Base-by-base conservation (phyloP, 2,888 invertebrate genomes). In the Blastobasis adustella region DNA sequence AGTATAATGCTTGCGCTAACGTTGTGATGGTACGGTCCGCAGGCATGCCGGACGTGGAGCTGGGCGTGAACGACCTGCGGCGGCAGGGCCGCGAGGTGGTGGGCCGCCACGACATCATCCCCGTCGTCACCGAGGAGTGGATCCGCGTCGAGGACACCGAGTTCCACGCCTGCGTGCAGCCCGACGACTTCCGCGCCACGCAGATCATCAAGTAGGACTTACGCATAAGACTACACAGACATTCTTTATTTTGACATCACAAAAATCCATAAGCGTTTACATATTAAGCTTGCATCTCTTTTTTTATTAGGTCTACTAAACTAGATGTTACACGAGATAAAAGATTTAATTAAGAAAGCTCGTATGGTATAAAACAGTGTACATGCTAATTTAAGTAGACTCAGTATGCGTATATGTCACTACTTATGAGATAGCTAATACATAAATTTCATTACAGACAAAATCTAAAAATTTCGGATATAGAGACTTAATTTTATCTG, bases 81-180 rank as follows among this genome's bases (percentile, higher is more conserved):
- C 91, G 98, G n/a, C 97, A 98, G 82, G 99, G 99, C n/a, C 95
- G 95, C 82, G 99, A 99, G 90, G 98, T 99, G 50, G 99, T 99
- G 1, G 98, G 99, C 0, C 91, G 99, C 4, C 98, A 98, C 82
- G 99, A 99, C 85, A 99, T 99, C 78, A 98, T 99, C 76, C 99
- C 99, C 36, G 97, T 97, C 10, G 96, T 96, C 56, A 99, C 99
- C 0, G 99, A 99, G 85, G 98, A 99, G 85, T 99, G 99, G 99
- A 99, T 99, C 72, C 93, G 97, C 44, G 91, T 99, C 51, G 98
- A 99, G 86, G 92, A 93, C 48, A 93, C 96, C 0, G 98, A 98
- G 80, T 98, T 99, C 81, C 98, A 99, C 85, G 93, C 94, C 51
- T 96, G 96, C 75, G 96, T 99, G 49, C 95, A 98, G 72, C 94